A percentile compares a stretch with the other conserved stretches of the same genome.
Evolutionary conservation across 2,797 vertebrate genomes (phyloP).

Genomic region (Myripristis jacobus): DNA sequence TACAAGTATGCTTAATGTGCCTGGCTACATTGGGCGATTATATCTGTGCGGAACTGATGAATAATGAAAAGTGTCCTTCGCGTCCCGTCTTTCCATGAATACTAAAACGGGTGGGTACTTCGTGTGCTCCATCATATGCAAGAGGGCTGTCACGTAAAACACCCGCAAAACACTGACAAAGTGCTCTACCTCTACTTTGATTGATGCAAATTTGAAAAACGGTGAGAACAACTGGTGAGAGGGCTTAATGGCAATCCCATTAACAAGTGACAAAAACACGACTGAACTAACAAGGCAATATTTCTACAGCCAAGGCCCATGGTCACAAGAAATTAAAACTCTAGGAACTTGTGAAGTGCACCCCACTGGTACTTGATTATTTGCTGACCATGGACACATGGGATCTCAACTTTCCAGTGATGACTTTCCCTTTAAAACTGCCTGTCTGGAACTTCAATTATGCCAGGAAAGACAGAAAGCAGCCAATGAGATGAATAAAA

Average conservation of each 20-base stretch:
- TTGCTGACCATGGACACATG: conserved; percentile 52
- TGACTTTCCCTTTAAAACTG: conserved; percentile 50
- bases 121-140: background rate
- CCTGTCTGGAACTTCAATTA: conserved; percentile 69
- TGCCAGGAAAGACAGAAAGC: conserved; percentile 59
- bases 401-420: conserved; percentile 65
- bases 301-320: conserved; percentile 27
- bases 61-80: conserved; percentile 29
- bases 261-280: conserved; percentile 27
- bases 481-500: conserved; percentile 34
- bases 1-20: conserved; percentile 52
- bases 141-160: background rate
- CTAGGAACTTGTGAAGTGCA: conserved; percentile 32
- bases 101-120: background rate
- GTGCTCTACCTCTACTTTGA: background rate
- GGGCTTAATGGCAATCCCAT: background rate
- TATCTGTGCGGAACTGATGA: conserved; percentile 51
- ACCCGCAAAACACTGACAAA: background rate
- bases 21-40: conserved; percentile 58
- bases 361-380: conserved; percentile 45
- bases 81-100: background rate
- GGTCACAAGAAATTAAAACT: conserved; percentile 26
- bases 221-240: background rate
- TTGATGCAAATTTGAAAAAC: conserved; percentile 1
- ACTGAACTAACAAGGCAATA: conserved; percentile 18